Conservation (phyloP, 2,113 vertebrate genomes). For the Bambusicola thoracicus region DNA sequence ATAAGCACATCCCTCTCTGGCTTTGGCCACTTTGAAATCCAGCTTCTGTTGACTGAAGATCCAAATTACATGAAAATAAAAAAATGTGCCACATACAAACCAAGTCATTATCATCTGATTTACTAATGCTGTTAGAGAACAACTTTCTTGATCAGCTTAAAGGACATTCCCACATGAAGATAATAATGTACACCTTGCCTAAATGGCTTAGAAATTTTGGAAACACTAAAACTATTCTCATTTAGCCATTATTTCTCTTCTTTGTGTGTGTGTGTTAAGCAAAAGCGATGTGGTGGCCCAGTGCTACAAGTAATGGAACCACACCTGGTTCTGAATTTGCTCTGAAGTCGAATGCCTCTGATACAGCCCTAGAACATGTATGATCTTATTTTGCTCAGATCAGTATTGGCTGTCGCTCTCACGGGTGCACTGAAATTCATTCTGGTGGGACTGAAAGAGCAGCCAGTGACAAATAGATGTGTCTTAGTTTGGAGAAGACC, state of each 20-base stretch:
- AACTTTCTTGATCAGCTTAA: not conserved
- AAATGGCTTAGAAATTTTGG: not conserved
- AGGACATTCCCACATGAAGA: not conserved
- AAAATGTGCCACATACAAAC: rapidly evolving
- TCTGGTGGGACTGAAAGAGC: rapidly evolving
- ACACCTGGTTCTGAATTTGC: not conserved
- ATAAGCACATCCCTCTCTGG: not conserved
- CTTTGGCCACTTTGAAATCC: constrained; percentile 11
- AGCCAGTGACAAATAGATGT: not conserved
- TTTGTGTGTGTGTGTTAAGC: not conserved
- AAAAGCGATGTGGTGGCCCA: not conserved
- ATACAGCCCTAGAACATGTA: too few species aligned
- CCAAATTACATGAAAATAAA: not conserved
- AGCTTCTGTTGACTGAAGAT: not conserved
- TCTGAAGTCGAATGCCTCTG: not conserved
- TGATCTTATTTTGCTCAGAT: not conserved
- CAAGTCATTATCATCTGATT: not conserved
- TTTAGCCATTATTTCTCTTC: not conserved
- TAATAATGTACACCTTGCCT: not conserved
- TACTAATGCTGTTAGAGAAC: not conserved
- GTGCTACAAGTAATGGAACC: not conserved
- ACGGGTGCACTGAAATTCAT: not conserved
- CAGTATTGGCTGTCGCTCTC: rapidly evolving
- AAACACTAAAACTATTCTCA: not conserved
- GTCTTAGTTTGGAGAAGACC: not conserved